Evolutionary conservation across 2,797 vertebrate genomes (phyloP).

Genomic region (Carapus acus): DNA sequence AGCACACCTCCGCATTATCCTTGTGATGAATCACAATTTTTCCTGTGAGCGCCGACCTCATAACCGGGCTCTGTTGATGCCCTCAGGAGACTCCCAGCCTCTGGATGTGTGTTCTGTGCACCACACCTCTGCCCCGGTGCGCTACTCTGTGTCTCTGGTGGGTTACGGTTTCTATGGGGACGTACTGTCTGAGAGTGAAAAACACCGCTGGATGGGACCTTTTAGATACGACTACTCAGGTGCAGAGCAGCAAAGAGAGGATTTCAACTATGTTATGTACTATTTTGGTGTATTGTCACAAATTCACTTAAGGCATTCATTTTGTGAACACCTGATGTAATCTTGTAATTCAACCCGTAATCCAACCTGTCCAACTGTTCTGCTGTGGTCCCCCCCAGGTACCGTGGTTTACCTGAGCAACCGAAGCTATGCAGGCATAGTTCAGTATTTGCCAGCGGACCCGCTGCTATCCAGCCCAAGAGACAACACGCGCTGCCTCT

Average conservation of each 20-base stretch:
- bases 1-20: not conserved
- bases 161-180: slow-evolving; percentile 85
- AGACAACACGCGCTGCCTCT: slow-evolving; percentile 79
- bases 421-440: slow-evolving; percentile 74
- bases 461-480: slow-evolving; percentile 72
- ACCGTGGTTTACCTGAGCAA: slow-evolving; percentile 75
- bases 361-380: not conserved
- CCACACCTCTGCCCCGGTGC: slow-evolving; percentile 61
- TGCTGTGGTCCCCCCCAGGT: slow-evolving; percentile 56
- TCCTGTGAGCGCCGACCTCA: not conserved
- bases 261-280: too few species aligned
- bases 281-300: too few species aligned
- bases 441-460: slow-evolving; percentile 76
- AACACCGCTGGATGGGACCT: slow-evolving; percentile 81
- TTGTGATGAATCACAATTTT: not conserved
- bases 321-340: too few species aligned
- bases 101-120: slow-evolving; percentile 81
- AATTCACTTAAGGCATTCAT: too few species aligned
- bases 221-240: slow-evolving; percentile 79
- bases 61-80: slow-evolving; percentile 9
- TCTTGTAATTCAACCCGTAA: too few species aligned
- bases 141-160: slow-evolving; percentile 78
- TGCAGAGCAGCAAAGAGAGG: slow-evolving; percentile 29
- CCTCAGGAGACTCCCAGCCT: slow-evolving; percentile 80
- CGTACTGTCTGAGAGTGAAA: slow-evolving; percentile 76